A percentile compares a stretch with the other conserved stretches of the same genome.
phyloP scores from a whole-genome alignment of 2,797 vertebrate genomes.

The Sebastiscus tertius region DNA sequence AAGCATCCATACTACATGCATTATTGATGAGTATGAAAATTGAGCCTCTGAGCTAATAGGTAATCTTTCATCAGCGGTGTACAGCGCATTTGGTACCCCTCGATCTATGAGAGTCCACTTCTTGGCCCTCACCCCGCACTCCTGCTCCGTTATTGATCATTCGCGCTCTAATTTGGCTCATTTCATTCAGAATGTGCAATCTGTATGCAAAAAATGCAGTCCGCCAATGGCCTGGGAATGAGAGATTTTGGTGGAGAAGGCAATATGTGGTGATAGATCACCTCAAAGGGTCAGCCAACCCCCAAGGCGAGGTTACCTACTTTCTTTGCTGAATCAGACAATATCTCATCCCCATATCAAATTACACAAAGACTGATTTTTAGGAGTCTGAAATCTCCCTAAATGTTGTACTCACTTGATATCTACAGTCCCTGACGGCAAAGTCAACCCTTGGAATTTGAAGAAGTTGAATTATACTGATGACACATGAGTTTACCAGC shows the following conservation, averaged over 20 bases:
- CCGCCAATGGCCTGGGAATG: not conserved
- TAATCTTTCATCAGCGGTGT: slow-evolving; percentile 38
- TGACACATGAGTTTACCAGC: not conserved
- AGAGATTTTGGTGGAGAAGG: not conserved
- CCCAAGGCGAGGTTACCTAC: not conserved
- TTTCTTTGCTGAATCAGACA: not conserved
- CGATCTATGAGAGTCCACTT: slow-evolving; percentile 4
- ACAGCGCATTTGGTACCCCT: not conserved
- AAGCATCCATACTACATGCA: slow-evolving; percentile 34
- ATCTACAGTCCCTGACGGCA: not conserved
- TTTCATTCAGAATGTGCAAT: slow-evolving; percentile 37
- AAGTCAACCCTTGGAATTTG: not conserved
- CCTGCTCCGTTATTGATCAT: slow-evolving; percentile 34
- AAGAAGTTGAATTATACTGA: not conserved
- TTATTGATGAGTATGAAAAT: slow-evolving; percentile 66
- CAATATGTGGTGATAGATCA: not conserved
- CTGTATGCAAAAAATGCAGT: slow-evolving; percentile 19
- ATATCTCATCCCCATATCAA: not conserved
- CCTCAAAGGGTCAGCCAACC: not conserved
- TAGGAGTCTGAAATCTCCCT: not conserved
- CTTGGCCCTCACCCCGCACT: not conserved
- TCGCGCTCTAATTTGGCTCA: not conserved
- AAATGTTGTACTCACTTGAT: not conserved
- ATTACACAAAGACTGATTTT: not conserved
- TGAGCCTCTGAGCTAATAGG: slow-evolving; percentile 38